Percentiles rank a stretch among this genome's conserved stretches.
phyloP scores from a whole-genome alignment of 1,140 invertebrate species.

The Schlechtendalia chinensis region DNA sequence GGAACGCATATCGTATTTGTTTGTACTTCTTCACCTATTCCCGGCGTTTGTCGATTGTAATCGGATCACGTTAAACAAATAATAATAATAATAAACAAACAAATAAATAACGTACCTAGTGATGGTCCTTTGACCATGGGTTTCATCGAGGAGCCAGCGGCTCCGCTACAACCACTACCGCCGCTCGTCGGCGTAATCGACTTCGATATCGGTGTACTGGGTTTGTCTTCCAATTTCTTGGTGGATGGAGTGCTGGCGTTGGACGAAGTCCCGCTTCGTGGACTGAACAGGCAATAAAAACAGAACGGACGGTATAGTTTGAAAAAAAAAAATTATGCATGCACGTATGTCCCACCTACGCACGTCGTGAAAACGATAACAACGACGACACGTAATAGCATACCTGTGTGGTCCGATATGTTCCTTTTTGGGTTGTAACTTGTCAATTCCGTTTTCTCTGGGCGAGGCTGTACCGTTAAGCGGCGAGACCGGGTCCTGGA shows the following conservation, averaged over 20 bases:
- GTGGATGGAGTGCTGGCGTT: constrained; percentile 77
- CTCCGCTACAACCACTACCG: constrained; percentile 58
- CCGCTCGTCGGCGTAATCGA: constrained; percentile 80
- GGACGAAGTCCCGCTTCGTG: constrained; percentile 73
- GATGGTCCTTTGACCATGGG: constrained; percentile 65
- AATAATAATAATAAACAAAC: too few relatives aligned
- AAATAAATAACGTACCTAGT: constrained; percentile 57
- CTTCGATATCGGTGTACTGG: constrained; percentile 84
- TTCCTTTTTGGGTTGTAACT: constrained; percentile 63
- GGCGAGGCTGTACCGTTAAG: constrained; percentile 76
- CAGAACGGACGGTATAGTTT: too few relatives aligned
- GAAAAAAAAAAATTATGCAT: neutral
- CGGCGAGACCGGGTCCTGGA: constrained; percentile 64
- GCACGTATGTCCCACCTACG: neutral
- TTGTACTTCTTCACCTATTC: too few relatives aligned
- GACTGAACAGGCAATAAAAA: constrained; percentile 55
- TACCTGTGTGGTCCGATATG: constrained; percentile 62
- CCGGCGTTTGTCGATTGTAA: too few relatives aligned
- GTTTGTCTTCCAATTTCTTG: constrained; percentile 77
- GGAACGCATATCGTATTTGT: too few relatives aligned
- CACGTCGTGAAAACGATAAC: neutral
- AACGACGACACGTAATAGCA: constrained; percentile 51
- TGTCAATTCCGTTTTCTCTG: constrained; percentile 75
- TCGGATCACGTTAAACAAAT: too few relatives aligned
- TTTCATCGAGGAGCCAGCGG: constrained; percentile 59